Conservation (phyloP, 2,797 vertebrate genomes). For the Leptodactylus fallax region DNA sequence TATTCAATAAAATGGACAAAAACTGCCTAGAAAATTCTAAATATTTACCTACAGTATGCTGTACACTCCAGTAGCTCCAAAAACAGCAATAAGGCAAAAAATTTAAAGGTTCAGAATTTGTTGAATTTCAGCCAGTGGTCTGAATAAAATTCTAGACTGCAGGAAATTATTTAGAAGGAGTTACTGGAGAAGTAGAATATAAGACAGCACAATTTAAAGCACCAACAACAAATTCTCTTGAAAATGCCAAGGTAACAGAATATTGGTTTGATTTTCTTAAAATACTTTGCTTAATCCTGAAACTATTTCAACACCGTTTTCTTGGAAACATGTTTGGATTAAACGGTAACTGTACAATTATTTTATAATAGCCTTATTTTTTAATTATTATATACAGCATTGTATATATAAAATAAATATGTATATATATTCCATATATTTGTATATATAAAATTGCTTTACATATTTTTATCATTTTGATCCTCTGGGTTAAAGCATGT, state of each 20-base stretch:
- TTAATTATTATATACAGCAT: too few relatives aligned
- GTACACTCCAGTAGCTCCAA: background rate
- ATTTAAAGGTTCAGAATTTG: background rate
- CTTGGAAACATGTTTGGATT: too few relatives aligned
- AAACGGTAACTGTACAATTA: too few relatives aligned
- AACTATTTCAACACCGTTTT: background rate
- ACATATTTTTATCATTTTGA: too few relatives aligned
- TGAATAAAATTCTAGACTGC: background rate
- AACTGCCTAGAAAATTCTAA: background rate
- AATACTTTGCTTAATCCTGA: background rate
- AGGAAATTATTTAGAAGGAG: background rate
- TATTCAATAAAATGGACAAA: background rate
- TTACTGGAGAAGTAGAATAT: background rate
- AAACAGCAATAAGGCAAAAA: background rate
- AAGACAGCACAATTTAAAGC: background rate
- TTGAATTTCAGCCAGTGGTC: background rate
- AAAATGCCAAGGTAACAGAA: background rate
- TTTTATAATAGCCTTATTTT: too few relatives aligned
- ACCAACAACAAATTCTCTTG: background rate
- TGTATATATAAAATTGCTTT: too few relatives aligned
- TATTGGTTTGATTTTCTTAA: background rate
- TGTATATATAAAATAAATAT: too few relatives aligned
- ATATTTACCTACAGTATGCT: background rate
- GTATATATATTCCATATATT: too few relatives aligned
- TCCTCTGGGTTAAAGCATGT: background rate